phyloP scores from a whole-genome alignment of 2,113 vertebrate species.

The Melanotaenia duboulayi region DNA sequence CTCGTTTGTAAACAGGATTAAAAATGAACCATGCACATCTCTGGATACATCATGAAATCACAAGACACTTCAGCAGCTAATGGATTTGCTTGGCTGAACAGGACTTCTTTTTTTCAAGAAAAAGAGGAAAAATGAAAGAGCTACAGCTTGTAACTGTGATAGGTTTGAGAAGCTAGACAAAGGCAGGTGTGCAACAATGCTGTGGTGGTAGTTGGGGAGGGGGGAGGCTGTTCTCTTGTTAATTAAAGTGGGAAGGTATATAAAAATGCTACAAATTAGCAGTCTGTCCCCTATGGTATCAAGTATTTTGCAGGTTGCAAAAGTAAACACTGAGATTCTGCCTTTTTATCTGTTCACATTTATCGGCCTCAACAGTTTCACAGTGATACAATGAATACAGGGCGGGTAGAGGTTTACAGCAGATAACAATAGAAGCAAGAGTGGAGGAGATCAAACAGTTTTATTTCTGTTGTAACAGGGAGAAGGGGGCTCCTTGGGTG shows the following conservation, averaged over 20 bases:
- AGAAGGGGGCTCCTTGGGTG: slow-evolving; percentile 64
- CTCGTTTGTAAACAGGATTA: not conserved
- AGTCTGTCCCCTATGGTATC: slow-evolving; percentile 48
- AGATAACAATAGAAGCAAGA: slow-evolving; percentile 70
- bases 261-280: slow-evolving; percentile 72
- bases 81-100: slow-evolving; percentile 33
- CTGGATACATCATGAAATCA: slow-evolving; percentile 6
- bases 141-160: slow-evolving; percentile 20
- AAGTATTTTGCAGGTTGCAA: slow-evolving; percentile 68
- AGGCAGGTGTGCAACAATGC: slow-evolving; percentile 43
- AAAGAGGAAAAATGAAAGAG: slow-evolving; percentile 2
- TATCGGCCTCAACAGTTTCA: slow-evolving; percentile 43
- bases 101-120: not conserved
- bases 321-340: slow-evolving; percentile 61
- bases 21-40: slow-evolving; percentile 2
- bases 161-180: slow-evolving; percentile 9
- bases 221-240: slow-evolving; percentile 39
- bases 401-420: slow-evolving; percentile 50
- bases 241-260: slow-evolving; percentile 74
- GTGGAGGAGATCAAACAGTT: slow-evolving; percentile 78
- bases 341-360: slow-evolving; percentile 50
- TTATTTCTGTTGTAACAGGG: slow-evolving; percentile 77
- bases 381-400: slow-evolving; percentile 23
- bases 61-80: slow-evolving; percentile 24
- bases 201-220: not conserved